Percentiles rank a stretch among this genome's conserved stretches.
phyloP scores from a whole-genome alignment of 2,797 vertebrate genomes.

The Dendrocincla fuliginosa region DNA sequence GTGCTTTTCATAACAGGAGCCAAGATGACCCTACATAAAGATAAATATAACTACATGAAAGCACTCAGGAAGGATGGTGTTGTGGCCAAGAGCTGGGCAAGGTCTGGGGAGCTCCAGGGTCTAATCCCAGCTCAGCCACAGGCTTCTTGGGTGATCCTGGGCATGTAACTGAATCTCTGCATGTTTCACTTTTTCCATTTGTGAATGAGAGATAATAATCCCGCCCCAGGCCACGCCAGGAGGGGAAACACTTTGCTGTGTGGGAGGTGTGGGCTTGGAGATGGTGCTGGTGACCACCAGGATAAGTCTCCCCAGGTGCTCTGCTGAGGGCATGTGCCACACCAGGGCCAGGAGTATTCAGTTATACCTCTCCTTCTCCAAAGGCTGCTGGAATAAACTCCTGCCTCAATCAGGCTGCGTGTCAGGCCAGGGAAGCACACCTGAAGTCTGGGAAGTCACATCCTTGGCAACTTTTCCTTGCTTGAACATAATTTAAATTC shows the following conservation, averaged over 20 bases:
- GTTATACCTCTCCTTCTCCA: not conserved
- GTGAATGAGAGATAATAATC: constrained; percentile 24
- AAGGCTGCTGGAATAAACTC: not conserved
- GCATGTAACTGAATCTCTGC: constrained; percentile 48
- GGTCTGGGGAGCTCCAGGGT: constrained; percentile 16
- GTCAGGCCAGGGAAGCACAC: not conserved
- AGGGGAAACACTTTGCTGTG: not conserved
- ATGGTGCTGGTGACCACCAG: not conserved
- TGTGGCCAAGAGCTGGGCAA: constrained; percentile 66
- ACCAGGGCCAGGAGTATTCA: not conserved
- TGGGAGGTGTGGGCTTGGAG: constrained; percentile 41
- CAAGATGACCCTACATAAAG: constrained; percentile 66
- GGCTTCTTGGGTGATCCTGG: constrained; percentile 69
- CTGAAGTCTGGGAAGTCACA: not conserved
- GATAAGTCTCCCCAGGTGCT: not conserved
- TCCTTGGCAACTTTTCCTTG: not conserved
- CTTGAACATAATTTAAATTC: not conserved
- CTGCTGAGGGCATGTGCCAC: not conserved
- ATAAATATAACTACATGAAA: constrained; percentile 70
- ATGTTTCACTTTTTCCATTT: constrained; percentile 51
- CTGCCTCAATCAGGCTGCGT: not conserved
- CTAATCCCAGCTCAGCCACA: constrained; percentile 62
- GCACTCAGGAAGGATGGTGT: constrained; percentile 53
- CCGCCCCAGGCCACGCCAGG: not conserved
- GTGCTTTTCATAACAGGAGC: constrained; percentile 52